These are phyloP conservation scores for Platyura marginata DNA, from an alignment of 1,140 invertebrate genomes.

Conservation along the genomic window DNA sequence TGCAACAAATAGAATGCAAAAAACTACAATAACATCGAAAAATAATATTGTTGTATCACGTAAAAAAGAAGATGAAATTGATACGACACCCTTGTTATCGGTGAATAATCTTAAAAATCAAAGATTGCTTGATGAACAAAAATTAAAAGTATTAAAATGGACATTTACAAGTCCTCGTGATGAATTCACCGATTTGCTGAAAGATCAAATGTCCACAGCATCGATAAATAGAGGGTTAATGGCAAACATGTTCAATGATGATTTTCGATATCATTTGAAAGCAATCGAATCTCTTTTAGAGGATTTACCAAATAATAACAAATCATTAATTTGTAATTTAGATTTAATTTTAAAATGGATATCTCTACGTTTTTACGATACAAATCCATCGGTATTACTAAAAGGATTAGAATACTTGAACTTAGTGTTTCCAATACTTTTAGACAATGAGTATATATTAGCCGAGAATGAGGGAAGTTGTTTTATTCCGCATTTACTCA, in stretches of 20 bases:
- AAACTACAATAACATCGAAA: conserved; percentile 24
- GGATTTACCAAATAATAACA: conserved; percentile 54
- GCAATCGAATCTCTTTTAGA: conserved; percentile 81
- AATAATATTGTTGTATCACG: conserved; percentile 27
- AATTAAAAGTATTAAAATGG: conserved; percentile 86
- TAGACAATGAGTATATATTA: conserved; percentile 66
- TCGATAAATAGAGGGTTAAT: conserved; percentile 73
- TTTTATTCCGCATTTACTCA: conserved; percentile 85
- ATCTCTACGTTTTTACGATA: conserved; percentile 91
- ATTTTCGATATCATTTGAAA: conserved; percentile 89
- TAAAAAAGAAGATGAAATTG: conserved; percentile 76
- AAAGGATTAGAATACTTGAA: conserved; percentile 87
- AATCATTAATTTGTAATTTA: conserved; percentile 72
- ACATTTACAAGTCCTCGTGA: conserved; percentile 84
- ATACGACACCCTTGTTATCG: conserved; percentile 61
- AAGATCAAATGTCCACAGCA: conserved; percentile 76
- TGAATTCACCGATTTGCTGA: conserved; percentile 84
- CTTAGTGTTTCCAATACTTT: conserved; percentile 60
- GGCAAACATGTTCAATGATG: conserved; percentile 82
- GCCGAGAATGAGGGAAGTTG: conserved; percentile 78
- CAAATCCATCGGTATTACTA: conserved; percentile 89
- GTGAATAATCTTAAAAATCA: conserved; percentile 80
- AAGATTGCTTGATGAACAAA: conserved; percentile 79
- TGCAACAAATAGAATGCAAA: conserved; percentile 27
- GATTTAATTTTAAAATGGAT: conserved; percentile 95